A percentile compares a stretch with the other conserved stretches of the same genome.
Conservation (phyloP, 2,797 vertebrate genomes). For the Gymnothorax reevesii region DNA sequence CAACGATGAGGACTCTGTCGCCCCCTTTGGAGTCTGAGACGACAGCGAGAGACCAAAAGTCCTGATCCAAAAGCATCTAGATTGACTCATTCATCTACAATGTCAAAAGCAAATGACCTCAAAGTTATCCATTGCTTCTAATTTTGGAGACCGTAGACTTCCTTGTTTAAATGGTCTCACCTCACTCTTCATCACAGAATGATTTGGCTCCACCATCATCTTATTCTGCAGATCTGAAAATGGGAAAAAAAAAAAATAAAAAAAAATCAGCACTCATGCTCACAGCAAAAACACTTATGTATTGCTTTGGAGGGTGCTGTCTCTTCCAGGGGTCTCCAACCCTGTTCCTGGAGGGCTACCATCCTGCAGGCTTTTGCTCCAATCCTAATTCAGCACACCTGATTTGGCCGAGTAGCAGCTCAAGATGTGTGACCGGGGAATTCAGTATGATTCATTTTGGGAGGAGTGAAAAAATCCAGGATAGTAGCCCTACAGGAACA, state of each 20-base stretch:
- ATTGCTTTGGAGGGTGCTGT: neutral
- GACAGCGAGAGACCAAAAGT: constrained; percentile 34
- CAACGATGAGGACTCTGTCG: constrained; percentile 61
- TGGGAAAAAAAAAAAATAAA: too few relatives aligned
- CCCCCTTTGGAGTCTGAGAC: constrained; percentile 68
- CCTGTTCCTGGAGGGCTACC: too few relatives aligned
- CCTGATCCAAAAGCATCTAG: neutral
- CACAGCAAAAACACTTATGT: neutral
- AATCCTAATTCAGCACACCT: too few relatives aligned
- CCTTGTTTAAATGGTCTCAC: constrained; percentile 57
- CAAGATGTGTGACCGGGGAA: too few relatives aligned
- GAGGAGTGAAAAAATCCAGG: neutral
- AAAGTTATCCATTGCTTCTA: too few relatives aligned
- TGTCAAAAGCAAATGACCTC: neutral
- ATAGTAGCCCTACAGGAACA: too few relatives aligned
- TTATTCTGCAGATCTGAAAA: constrained; percentile 81
- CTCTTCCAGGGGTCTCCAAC: neutral
- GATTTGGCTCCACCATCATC: constrained; percentile 67
- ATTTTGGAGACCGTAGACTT: neutral
- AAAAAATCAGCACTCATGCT: neutral
- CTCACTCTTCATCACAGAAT: constrained; percentile 64
- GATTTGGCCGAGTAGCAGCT: too few relatives aligned
- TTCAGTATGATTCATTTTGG: too few relatives aligned
- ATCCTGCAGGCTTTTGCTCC: too few relatives aligned
- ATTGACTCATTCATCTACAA: neutral